phyloP scores from a whole-genome alignment of 2,888 invertebrate genomes.

The Geophilus truncorum region DNA sequence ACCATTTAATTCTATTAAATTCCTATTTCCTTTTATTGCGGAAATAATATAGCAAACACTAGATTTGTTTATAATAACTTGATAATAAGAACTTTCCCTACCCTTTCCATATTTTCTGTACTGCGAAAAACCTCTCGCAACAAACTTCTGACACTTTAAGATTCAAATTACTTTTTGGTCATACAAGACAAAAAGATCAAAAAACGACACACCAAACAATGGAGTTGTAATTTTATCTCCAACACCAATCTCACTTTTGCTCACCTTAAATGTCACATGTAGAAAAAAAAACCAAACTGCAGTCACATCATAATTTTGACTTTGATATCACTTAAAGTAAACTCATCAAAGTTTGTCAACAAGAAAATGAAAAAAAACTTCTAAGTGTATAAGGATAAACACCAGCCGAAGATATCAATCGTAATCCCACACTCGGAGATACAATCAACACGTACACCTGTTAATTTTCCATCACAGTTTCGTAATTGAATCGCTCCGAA shows the following conservation, averaged over 20 bases:
- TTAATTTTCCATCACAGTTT: neutral
- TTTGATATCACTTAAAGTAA: neutral
- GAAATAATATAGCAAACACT: too few relatives aligned
- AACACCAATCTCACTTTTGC: neutral
- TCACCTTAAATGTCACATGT: neutral
- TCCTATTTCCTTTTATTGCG: too few relatives aligned
- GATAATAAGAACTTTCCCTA: too few relatives aligned
- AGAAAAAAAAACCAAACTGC: neutral
- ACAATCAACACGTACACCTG: neutral
- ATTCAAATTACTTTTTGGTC: too few relatives aligned
- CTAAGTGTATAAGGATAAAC: neutral
- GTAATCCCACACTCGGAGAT: neutral
- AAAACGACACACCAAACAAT: neutral
- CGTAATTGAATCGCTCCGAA: conserved; percentile 32
- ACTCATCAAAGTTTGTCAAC: neutral
- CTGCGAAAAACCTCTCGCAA: too few relatives aligned
- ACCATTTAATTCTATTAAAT: too few relatives aligned
- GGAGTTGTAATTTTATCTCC: neutral
- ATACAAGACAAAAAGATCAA: neutral
- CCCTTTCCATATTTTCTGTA: too few relatives aligned
- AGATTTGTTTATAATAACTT: too few relatives aligned
- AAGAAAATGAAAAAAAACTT: neutral
- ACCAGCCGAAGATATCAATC: neutral
- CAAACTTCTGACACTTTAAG: too few relatives aligned
- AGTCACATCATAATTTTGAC: neutral